Conservation (phyloP, 2,888 invertebrate genomes). For the Galeopsomyia nigrocyanea region DNA sequence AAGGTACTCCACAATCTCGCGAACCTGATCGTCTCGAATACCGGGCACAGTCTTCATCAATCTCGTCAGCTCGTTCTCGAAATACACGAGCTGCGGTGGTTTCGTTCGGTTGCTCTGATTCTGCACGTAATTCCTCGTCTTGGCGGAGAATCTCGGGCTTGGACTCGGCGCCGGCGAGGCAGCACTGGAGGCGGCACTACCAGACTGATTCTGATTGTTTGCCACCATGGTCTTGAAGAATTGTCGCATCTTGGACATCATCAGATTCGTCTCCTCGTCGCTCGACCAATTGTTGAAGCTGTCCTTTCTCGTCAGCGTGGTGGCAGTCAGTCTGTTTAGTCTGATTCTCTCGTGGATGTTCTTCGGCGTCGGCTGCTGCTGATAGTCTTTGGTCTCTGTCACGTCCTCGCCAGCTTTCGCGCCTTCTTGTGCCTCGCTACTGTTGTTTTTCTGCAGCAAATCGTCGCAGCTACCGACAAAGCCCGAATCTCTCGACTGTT, state of each 20-base stretch:
- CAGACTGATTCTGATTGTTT: conserved; percentile 63
- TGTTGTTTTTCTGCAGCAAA: conserved; percentile 69
- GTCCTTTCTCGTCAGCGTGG: conserved; percentile 83
- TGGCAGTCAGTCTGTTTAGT: conserved; percentile 55
- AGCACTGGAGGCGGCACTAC: conserved; percentile 57
- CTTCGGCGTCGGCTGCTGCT: background rate
- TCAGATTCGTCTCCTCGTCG: conserved; percentile 92
- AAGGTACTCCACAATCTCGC: conserved; percentile 92
- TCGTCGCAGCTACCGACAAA: conserved; percentile 92
- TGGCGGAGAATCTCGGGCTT: conserved; percentile 65
- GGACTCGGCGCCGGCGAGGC: conserved; percentile 73
- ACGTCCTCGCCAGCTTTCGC: background rate
- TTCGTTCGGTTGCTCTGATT: conserved; percentile 81
- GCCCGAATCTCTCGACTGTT: conserved; percentile 89
- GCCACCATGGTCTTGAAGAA: conserved; percentile 94
- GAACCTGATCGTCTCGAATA: conserved; percentile 89
- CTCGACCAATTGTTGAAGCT: conserved; percentile 96
- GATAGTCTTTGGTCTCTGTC: conserved; percentile 9
- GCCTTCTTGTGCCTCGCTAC: background rate
- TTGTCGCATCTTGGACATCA: conserved; percentile 95
- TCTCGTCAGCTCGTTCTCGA: conserved; percentile 89
- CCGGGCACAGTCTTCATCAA: conserved; percentile 95
- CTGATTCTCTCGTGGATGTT: conserved; percentile 40
- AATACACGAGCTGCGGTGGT: conserved; percentile 88
- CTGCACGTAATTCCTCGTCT: conserved; percentile 64